These are phyloP conservation scores for Hartigia nigra DNA, from an alignment of 2,888 invertebrate species.

Conservation along the genomic window DNA sequence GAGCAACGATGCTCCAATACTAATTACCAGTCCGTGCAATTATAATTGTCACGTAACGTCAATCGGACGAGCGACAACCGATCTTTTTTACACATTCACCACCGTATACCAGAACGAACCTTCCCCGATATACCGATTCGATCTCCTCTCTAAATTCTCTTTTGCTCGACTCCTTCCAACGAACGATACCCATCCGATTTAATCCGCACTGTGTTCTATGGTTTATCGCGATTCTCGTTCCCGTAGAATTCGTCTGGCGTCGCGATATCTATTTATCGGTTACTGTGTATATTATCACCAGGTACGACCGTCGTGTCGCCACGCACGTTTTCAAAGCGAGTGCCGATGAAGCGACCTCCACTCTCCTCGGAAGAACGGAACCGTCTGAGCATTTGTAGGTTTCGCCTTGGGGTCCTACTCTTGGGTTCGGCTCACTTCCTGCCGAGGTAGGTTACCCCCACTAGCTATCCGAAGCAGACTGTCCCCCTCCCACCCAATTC, in stretches of 20 bases:
- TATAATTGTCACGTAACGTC: not conserved
- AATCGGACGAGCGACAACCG: not conserved
- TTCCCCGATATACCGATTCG: too few relatives aligned
- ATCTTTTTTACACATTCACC: not conserved
- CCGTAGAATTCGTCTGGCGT: not conserved
- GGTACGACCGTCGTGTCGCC: conserved; percentile 1
- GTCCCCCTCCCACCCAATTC: conserved; percentile 24
- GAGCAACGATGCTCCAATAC: not conserved
- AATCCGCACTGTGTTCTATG: not conserved
- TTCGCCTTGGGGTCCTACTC: conserved; percentile 47
- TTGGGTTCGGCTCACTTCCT: conserved; percentile 67
- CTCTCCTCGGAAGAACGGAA: conserved; percentile 56
- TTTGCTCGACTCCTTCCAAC: not conserved
- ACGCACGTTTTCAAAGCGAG: conserved; percentile 50
- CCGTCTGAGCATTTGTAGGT: conserved; percentile 55
- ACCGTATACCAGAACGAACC: not conserved
- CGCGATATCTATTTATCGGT: not conserved
- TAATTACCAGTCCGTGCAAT: not conserved
- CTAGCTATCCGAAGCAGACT: conserved; percentile 32
- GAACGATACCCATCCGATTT: not conserved
- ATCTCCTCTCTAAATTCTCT: too few relatives aligned
- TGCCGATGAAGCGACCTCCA: conserved; percentile 64
- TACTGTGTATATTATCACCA: not conserved
- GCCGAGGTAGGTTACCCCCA: conserved; percentile 54
- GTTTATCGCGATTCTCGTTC: not conserved